Conservation (phyloP, 2,888 invertebrate genomes). For the Ashinkailepas kermadecensis region DNA sequence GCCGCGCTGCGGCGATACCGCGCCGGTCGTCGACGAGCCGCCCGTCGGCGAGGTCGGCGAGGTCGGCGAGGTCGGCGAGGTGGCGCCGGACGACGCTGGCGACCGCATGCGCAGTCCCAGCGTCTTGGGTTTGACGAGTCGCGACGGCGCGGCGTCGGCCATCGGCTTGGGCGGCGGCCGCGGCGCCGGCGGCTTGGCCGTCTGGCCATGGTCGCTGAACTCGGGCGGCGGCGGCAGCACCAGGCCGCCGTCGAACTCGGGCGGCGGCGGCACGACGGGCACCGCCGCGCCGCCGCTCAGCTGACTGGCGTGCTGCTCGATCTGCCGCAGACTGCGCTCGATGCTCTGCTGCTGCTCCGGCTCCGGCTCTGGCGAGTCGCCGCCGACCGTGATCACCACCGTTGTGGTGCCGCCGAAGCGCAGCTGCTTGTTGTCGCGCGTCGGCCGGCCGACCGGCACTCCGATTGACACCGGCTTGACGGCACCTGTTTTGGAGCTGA, state of each 20-base stretch:
- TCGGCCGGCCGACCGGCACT: slow-evolving; percentile 29
- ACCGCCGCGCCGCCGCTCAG: slow-evolving; percentile 43
- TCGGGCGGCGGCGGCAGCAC: slow-evolving; percentile 81
- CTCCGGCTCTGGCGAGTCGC: background rate
- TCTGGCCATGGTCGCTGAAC: slow-evolving; percentile 74
- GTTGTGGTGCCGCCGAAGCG: slow-evolving; percentile 18
- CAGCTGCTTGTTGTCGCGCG: slow-evolving; percentile 20
- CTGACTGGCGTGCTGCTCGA: slow-evolving; percentile 41
- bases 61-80: slow-evolving; percentile 73
- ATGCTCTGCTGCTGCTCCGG: slow-evolving; percentile 38
- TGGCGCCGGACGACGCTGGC: slow-evolving; percentile 51
- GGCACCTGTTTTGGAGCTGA: slow-evolving; percentile 28
- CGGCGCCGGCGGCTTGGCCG: slow-evolving; percentile 41
- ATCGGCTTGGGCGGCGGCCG: slow-evolving; percentile 41
- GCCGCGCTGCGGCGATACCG: background rate
- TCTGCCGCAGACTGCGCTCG: slow-evolving; percentile 41
- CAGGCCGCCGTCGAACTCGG: slow-evolving; percentile 36
- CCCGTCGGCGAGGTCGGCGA: slow-evolving; percentile 18
- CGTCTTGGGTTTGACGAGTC: slow-evolving; percentile 26
- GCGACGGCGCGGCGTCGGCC: background rate
- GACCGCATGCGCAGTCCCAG: slow-evolving; percentile 29
- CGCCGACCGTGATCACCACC: slow-evolving; percentile 3
- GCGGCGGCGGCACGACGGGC: slow-evolving; percentile 24
- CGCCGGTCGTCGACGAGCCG: background rate
- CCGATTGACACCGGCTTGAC: slow-evolving; percentile 28